These are phyloP conservation scores for Passer montanus DNA, from an alignment of 2,113 vertebrate genomes.

Conservation along the genomic window DNA sequence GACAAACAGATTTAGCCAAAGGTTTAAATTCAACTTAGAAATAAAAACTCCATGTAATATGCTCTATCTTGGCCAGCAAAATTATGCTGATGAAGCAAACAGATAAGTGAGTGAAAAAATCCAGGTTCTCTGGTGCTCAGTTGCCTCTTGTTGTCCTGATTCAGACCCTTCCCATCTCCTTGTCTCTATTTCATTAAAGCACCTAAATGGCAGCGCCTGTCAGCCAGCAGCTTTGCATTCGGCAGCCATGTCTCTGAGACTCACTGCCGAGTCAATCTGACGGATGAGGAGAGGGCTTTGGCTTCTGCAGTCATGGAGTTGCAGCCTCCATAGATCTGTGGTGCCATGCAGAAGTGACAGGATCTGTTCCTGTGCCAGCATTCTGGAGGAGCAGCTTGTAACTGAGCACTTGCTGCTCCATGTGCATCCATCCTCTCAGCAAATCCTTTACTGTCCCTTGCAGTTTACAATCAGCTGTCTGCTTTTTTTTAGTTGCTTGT, in stretches of 20 bases:
- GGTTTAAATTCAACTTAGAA: background rate
- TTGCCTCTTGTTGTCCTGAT: background rate
- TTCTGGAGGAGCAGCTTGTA: background rate
- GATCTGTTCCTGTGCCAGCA: background rate
- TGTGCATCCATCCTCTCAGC: background rate
- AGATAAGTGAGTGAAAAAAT: background rate
- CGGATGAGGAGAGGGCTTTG: background rate
- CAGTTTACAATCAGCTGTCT: background rate
- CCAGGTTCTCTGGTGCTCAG: background rate
- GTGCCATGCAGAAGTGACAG: background rate
- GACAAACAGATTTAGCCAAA: background rate
- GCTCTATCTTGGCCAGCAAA: background rate
- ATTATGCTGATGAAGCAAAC: background rate
- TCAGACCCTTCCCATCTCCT: background rate
- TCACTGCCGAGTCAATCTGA: background rate
- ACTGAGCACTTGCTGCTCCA: background rate
- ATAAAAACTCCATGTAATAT: background rate
- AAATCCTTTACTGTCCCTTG: background rate
- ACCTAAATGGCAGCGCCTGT: background rate
- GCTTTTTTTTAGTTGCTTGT: background rate
- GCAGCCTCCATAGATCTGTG: background rate
- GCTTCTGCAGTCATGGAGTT: background rate
- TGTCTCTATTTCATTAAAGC: slow-evolving; percentile 1
- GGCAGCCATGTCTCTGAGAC: accelerated
- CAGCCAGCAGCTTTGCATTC: background rate